phyloP scores from a whole-genome alignment of 2,888 invertebrate genomes.

The Eilema caniola region DNA sequence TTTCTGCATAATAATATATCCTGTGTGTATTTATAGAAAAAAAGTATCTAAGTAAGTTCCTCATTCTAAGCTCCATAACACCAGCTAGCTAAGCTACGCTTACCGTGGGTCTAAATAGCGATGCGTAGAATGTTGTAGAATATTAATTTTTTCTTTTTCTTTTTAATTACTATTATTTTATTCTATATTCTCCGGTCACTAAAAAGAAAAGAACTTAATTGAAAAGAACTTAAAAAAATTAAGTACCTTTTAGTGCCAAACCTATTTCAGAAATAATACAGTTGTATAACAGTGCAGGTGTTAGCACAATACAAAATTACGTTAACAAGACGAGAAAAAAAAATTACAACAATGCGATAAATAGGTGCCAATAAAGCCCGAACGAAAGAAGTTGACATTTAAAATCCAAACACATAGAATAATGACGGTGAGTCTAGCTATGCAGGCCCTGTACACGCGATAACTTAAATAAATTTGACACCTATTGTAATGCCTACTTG shows the following conservation, averaged over 20 bases:
- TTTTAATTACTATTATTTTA: no score
- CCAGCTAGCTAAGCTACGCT: no score
- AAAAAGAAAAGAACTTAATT: no score
- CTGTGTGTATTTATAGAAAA: no score
- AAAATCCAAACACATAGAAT: slow-evolving; percentile 47
- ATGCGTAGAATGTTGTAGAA: no score
- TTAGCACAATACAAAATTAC: slow-evolving; percentile 49
- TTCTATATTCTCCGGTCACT: no score
- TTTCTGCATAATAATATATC: no score
- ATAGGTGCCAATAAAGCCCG: slow-evolving; percentile 66
- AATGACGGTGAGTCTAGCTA: slow-evolving; percentile 57
- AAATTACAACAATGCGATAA: slow-evolving; percentile 58
- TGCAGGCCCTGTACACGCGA: slow-evolving; percentile 14
- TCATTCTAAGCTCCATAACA: no score
- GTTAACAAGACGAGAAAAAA: slow-evolving; percentile 40
- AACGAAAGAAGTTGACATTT: slow-evolving; percentile 63
- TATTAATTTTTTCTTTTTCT: no score
- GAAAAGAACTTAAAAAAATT: neutral
- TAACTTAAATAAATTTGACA: neutral
- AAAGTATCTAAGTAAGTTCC: no score
- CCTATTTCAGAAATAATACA: slow-evolving; percentile 5
- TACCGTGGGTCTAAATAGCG: no score
- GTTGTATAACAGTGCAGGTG: slow-evolving; percentile 69
- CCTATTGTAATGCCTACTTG: neutral
- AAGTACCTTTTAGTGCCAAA: slow-evolving; percentile 7